Percentiles rank a stretch among this genome's conserved stretches.
These are phyloP conservation scores for Hepsetus odoe DNA, from an alignment of 2,113 vertebrate species.

Conservation along the genomic window DNA sequence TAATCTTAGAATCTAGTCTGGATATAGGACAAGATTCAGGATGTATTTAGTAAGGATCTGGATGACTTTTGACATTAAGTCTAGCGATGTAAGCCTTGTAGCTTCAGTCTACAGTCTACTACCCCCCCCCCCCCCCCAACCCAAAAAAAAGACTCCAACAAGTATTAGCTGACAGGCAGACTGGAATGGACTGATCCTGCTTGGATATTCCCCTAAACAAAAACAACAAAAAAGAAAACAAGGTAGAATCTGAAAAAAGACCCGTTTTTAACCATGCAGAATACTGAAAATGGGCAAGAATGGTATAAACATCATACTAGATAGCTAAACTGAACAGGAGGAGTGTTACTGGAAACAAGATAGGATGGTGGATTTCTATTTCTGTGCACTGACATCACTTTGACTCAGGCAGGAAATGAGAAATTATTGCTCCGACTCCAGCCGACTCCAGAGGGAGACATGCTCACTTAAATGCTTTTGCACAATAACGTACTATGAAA, in stretches of 20 bases:
- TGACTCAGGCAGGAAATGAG: constrained; percentile 65
- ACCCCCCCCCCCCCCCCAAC: no score
- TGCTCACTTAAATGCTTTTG: constrained; percentile 8
- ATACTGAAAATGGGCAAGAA: not conserved
- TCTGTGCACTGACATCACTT: constrained; percentile 41
- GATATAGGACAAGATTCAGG: no score
- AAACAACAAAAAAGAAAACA: no score
- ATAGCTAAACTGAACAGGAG: constrained; percentile 5
- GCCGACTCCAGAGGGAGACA: constrained; percentile 39
- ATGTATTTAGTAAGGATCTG: no score
- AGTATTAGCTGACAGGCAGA: no score
- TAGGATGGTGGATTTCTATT: constrained; percentile 28
- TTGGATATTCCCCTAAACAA: no score
- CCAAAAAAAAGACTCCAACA: no score
- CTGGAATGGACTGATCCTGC: no score
- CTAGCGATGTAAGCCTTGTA: no score
- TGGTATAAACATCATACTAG: not conserved
- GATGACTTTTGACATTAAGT: no score
- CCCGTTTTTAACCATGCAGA: not conserved
- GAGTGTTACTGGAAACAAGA: constrained; percentile 10
- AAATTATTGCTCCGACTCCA: constrained; percentile 34
- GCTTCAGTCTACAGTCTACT: no score
- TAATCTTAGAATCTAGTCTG: no score
- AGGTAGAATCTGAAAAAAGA: not conserved
- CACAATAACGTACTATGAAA: not conserved